These are phyloP conservation scores for Papilio gigon DNA, from an alignment of 2,888 invertebrate species.

Conservation along the genomic window DNA sequence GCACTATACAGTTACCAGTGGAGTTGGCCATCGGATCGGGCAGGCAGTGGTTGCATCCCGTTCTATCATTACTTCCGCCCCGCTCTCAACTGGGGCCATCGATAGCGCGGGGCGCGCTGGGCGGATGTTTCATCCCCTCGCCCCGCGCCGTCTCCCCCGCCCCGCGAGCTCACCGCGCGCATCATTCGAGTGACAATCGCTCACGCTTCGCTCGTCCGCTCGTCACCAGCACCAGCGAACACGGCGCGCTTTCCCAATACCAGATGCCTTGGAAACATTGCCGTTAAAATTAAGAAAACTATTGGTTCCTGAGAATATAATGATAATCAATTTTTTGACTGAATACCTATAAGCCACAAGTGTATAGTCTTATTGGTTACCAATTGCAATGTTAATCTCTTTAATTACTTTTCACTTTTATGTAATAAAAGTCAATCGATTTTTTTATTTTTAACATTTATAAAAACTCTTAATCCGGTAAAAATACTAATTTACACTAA, in stretches of 20 bases:
- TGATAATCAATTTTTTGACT: too few species aligned
- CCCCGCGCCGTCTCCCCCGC: conserved; percentile 63
- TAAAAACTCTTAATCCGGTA: too few species aligned
- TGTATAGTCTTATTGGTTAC: too few species aligned
- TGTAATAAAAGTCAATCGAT: too few species aligned
- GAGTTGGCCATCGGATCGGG: conserved; percentile 75
- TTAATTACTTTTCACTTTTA: too few species aligned
- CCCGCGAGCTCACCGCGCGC: conserved; percentile 64
- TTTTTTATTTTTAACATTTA: too few species aligned
- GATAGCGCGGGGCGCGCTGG: conserved; percentile 75
- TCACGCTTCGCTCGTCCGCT: conserved; percentile 62
- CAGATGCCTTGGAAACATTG: conserved; percentile 20
- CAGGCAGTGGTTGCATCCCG: conserved; percentile 80
- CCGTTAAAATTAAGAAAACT: background rate
- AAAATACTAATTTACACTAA: too few species aligned
- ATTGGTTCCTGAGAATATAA: too few species aligned
- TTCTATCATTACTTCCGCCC: conserved; percentile 81
- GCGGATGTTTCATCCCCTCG: conserved; percentile 53
- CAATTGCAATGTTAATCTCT: too few species aligned
- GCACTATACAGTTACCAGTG: conserved; percentile 71
- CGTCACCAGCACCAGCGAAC: conserved; percentile 36
- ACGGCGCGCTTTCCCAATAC: conserved; percentile 33
- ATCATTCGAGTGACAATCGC: conserved; percentile 80
- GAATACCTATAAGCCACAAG: too few species aligned
- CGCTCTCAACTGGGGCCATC: conserved; percentile 86